These are phyloP conservation scores for Gymnocheta viridis DNA, from an alignment of 2,888 invertebrate species.

Conservation along the genomic window DNA sequence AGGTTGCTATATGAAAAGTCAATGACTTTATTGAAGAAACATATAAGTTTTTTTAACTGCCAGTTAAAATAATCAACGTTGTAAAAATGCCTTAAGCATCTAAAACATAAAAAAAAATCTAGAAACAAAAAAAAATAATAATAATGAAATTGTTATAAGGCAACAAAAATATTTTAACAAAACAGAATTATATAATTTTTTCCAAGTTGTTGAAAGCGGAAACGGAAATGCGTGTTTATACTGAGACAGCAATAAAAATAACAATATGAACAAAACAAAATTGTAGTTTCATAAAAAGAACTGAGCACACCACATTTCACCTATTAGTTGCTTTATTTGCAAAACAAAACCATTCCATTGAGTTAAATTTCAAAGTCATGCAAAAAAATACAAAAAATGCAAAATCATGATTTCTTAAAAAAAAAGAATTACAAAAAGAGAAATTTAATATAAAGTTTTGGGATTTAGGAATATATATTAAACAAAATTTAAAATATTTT, in stretches of 20 bases:
- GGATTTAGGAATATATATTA: neutral
- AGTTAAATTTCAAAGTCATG: conserved; percentile 68
- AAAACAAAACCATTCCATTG: conserved; percentile 23
- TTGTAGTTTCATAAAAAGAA: conserved; percentile 30
- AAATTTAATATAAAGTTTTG: neutral
- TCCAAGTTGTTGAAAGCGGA: conserved; percentile 67
- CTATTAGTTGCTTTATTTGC: neutral
- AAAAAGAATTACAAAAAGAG: conserved; percentile 18
- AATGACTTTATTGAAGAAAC: conserved; percentile 36
- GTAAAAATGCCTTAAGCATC: conserved; percentile 54
- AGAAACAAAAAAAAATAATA: neutral
- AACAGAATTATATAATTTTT: neutral
- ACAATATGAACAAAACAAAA: conserved; percentile 42
- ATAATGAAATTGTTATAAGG: neutral
- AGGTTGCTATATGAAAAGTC: conserved; percentile 18
- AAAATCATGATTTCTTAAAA: neutral
- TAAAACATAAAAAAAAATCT: neutral
- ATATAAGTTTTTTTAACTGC: conserved; percentile 66
- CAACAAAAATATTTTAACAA: neutral
- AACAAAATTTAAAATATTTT: neutral
- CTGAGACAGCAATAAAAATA: conserved; percentile 71
- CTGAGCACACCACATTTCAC: neutral
- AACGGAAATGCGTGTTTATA: conserved; percentile 74
- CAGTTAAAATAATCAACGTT: neutral
- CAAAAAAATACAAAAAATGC: neutral